These are phyloP conservation scores for Drosophila gunungcola DNA, from an alignment of 1,140 invertebrate species.

Conservation along the genomic window DNA sequence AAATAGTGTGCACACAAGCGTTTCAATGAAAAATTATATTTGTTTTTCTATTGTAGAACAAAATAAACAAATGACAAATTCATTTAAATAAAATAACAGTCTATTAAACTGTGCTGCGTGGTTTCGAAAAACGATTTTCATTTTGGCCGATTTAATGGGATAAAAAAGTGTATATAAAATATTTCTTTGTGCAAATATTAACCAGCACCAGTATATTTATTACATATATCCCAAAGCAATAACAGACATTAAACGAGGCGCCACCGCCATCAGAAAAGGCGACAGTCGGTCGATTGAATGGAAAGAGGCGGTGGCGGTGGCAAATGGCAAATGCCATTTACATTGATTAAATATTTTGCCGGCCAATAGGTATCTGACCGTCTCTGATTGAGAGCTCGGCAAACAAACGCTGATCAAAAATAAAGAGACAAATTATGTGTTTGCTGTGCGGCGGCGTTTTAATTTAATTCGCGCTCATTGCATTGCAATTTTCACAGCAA, in stretches of 20 bases:
- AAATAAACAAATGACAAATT: background rate
- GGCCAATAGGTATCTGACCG: constrained; percentile 37
- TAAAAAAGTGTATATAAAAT: background rate
- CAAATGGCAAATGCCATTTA: constrained; percentile 38
- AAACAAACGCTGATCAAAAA: constrained; percentile 48
- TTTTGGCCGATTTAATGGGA: background rate
- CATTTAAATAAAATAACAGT: background rate
- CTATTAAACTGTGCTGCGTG: background rate
- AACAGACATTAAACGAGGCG: constrained; percentile 38
- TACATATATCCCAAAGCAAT: constrained; percentile 26
- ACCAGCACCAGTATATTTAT: constrained; percentile 13
- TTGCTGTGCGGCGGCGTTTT: constrained; percentile 26
- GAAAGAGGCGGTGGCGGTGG: background rate
- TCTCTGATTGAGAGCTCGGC: constrained; percentile 38
- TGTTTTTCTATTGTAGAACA: no score
- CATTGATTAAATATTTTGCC: constrained; percentile 56
- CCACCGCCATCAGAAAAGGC: constrained; percentile 37
- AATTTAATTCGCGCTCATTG: constrained; percentile 61
- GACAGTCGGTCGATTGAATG: constrained; percentile 11
- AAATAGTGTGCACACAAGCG: background rate
- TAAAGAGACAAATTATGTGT: constrained; percentile 31
- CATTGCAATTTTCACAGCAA: constrained; percentile 57
- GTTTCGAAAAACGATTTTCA: background rate
- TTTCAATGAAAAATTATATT: background rate
- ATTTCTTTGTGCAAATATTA: constrained; percentile 37